A percentile compares a stretch with the other conserved stretches of the same genome.
phyloP scores from a whole-genome alignment of 2,113 vertebrate genomes.

The Murina feae region DNA sequence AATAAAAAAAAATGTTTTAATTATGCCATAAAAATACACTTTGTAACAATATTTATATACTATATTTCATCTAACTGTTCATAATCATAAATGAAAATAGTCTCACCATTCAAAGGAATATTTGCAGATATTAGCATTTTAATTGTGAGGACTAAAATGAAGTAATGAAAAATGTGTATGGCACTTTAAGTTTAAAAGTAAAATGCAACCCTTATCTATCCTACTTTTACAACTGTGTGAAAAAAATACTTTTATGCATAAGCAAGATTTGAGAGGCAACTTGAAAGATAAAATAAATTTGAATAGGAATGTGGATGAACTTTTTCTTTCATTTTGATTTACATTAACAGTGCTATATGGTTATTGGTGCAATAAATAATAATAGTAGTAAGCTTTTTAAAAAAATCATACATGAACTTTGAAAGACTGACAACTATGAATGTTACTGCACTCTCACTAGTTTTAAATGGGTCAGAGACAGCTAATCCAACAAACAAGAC shows the following conservation, averaged over 20 bases:
- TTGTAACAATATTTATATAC: background rate
- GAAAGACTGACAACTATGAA: background rate
- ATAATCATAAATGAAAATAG: conserved; percentile 14
- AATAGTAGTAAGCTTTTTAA: background rate
- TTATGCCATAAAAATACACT: conserved; percentile 2
- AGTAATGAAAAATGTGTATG: background rate
- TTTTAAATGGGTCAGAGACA: conserved; percentile 19
- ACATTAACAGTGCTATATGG: background rate
- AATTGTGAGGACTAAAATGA: background rate
- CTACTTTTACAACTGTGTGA: background rate
- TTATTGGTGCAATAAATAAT: conserved; percentile 36
- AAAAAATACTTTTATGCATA: background rate
- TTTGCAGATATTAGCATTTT: background rate
- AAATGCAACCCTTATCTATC: background rate
- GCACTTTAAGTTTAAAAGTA: background rate
- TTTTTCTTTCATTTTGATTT: conserved; percentile 34
- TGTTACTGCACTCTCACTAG: background rate
- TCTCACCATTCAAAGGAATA: background rate
- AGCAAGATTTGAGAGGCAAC: background rate
- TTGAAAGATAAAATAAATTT: conserved; percentile 8
- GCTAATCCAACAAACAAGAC: conserved; percentile 54
- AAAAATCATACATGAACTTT: conserved; percentile 3
- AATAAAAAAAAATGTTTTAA: conserved; percentile 19
- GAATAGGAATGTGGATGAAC: background rate
- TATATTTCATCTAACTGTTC: conserved; percentile 13